phyloP scores from a whole-genome alignment of 2,797 vertebrate genomes.

The Rhodeus uyekii region DNA sequence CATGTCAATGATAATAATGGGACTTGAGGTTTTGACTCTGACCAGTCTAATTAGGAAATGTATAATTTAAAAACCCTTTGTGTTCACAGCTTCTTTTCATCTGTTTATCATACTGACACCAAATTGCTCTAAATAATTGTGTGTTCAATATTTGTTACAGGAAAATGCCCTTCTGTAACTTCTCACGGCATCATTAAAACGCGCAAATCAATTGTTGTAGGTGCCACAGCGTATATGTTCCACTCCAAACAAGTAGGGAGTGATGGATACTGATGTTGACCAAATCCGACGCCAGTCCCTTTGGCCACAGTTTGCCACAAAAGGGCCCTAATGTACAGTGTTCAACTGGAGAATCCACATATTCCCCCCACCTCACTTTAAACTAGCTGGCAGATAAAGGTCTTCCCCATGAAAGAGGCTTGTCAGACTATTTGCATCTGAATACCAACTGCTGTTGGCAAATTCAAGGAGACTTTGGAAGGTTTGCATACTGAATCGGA shows the following conservation, averaged over 20 bases:
- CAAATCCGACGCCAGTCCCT: constrained; percentile 22
- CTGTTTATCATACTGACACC: constrained; percentile 15
- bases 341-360: constrained; percentile 38
- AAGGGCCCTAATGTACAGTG: constrained; percentile 52
- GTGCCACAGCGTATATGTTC: constrained; percentile 48
- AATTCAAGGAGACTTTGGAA: constrained; percentile 78
- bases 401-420: constrained; percentile 69
- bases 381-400: constrained; percentile 64
- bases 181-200: constrained; percentile 31
- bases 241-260: constrained; percentile 31
- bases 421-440: constrained; percentile 77
- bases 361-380: constrained; percentile 38
- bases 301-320: constrained; percentile 31
- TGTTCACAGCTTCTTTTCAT: neutral
- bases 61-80: constrained; percentile 12
- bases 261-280: constrained; percentile 34
- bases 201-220: constrained; percentile 30
- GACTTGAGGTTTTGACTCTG: constrained; percentile 9
- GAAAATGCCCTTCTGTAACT: constrained; percentile 26
- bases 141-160: constrained; percentile 27
- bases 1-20: neutral
- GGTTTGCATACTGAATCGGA: constrained; percentile 74
- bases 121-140: constrained; percentile 19
- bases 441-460: constrained; percentile 79
- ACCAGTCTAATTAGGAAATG: constrained; percentile 12